phyloP scores from a whole-genome alignment of 2,888 invertebrate genomes.

The Lottia gigantea region DNA sequence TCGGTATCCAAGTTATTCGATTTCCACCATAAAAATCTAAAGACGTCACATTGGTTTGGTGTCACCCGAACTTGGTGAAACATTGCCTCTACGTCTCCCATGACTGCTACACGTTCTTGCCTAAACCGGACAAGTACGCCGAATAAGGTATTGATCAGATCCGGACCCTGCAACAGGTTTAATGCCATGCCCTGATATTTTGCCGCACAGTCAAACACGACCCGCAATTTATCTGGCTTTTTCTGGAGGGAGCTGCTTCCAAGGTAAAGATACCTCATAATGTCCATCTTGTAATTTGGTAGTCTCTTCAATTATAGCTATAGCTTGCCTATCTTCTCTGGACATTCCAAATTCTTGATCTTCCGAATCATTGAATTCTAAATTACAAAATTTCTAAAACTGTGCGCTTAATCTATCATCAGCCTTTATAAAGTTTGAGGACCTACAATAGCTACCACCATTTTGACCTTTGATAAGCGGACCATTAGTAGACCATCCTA shows the following conservation, averaged over 20 bases:
- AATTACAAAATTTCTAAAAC: neutral
- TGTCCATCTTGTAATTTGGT: neutral
- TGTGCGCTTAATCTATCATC: neutral
- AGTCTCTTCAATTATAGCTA: neutral
- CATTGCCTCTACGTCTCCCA: constrained; percentile 32
- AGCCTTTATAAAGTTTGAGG: neutral
- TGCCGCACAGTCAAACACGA: constrained; percentile 33
- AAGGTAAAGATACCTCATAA: neutral
- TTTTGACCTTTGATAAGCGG: neutral
- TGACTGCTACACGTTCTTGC: constrained; percentile 33
- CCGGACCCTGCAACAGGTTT: constrained; percentile 37
- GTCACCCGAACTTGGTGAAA: constrained; percentile 30
- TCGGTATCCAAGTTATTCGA: neutral
- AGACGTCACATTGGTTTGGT: constrained; percentile 23
- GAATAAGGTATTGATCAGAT: constrained; percentile 35
- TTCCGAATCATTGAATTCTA: neutral
- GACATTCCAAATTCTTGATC: constrained; percentile 4
- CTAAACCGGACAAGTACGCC: constrained; percentile 35
- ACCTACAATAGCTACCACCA: neutral
- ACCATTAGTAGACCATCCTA: neutral
- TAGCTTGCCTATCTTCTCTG: neutral
- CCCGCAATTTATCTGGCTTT: constrained; percentile 28
- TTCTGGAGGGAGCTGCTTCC: neutral
- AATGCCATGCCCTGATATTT: constrained; percentile 31
- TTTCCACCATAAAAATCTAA: constrained; percentile 35